Evolutionary conservation across 92 coral and sea anemone species (phyloP).

Genomic region (Meandrina meandrites): DNA sequence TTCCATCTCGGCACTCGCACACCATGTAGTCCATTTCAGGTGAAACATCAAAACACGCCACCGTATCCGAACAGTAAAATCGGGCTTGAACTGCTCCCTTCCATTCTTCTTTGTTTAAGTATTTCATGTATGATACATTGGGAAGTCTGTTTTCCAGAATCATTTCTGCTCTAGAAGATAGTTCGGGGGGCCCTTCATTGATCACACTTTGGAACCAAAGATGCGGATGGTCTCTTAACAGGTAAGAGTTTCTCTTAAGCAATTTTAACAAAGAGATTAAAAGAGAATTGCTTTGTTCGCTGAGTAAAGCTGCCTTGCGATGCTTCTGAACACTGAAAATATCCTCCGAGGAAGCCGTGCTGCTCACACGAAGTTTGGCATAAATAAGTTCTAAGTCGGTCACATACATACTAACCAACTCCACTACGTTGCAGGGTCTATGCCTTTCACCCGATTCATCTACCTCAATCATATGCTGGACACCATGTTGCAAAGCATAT

Average conservation of each 20-base stretch:
- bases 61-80: too few relatives aligned
- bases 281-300: not conserved
- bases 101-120: too few relatives aligned
- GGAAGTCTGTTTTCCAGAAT: too few relatives aligned
- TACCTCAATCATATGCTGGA: conserved; percentile 30
- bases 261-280: not conserved
- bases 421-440: not conserved
- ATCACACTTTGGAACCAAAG: too few relatives aligned
- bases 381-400: conserved; percentile 5
- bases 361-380: conserved; percentile 8
- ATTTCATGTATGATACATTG: too few relatives aligned
- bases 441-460: not conserved
- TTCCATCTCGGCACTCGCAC: too few relatives aligned
- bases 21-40: too few relatives aligned
- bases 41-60: too few relatives aligned
- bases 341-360: not conserved
- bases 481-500: conserved; percentile 33
- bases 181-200: too few relatives aligned
- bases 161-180: too few relatives aligned
- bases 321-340: not conserved
- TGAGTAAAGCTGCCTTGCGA: not conserved
- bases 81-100: too few relatives aligned
- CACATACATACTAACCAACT: not conserved
- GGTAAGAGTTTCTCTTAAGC: not conserved
- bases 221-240: too few relatives aligned